phyloP scores from a whole-genome alignment of 2,888 invertebrate species.

The Malacosoma neustria region DNA sequence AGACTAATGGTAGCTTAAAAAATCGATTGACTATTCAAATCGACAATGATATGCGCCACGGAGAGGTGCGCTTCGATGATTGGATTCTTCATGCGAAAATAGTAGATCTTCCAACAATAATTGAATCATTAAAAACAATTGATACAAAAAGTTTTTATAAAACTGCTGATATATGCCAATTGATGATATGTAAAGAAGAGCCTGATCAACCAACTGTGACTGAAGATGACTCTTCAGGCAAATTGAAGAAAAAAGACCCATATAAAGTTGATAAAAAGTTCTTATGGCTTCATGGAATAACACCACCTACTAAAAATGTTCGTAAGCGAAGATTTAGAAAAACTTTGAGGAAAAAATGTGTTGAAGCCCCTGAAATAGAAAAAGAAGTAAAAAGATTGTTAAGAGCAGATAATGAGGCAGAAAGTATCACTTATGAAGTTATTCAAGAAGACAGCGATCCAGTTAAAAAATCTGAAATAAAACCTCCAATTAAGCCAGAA shows the following conservation, averaged over 20 bases:
- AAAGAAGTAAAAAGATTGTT: conserved; percentile 93
- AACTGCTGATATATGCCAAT: conserved; percentile 96
- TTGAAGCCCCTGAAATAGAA: too few relatives aligned
- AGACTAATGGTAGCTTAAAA: conserved; percentile 84
- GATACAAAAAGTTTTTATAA: conserved; percentile 98
- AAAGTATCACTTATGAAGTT: conserved; percentile 87
- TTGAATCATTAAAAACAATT: conserved; percentile 96
- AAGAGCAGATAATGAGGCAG: conserved; percentile 93
- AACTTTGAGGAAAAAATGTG: too few relatives aligned
- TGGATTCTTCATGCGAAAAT: conserved; percentile 91
- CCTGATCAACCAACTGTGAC: too few relatives aligned
- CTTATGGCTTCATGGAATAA: conserved; percentile 95
- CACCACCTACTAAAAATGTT: conserved; percentile 97
- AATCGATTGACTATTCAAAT: conserved; percentile 90
- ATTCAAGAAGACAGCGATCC: conserved; percentile 89
- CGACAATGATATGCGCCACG: conserved; percentile 91
- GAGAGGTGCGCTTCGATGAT: conserved; percentile 91
- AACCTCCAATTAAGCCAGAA: conserved; percentile 34
- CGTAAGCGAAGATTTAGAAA: conserved; percentile 94
- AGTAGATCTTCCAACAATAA: conserved; percentile 92
- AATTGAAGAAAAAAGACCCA: conserved; percentile 90
- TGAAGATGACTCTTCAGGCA: conserved; percentile 87
- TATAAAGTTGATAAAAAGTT: conserved; percentile 91
- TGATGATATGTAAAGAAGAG: conserved; percentile 92
- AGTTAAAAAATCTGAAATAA: conserved; percentile 62